These are phyloP conservation scores for Lutra lutra DNA, from an alignment of 2,797 vertebrate species.

Conservation along the genomic window DNA sequence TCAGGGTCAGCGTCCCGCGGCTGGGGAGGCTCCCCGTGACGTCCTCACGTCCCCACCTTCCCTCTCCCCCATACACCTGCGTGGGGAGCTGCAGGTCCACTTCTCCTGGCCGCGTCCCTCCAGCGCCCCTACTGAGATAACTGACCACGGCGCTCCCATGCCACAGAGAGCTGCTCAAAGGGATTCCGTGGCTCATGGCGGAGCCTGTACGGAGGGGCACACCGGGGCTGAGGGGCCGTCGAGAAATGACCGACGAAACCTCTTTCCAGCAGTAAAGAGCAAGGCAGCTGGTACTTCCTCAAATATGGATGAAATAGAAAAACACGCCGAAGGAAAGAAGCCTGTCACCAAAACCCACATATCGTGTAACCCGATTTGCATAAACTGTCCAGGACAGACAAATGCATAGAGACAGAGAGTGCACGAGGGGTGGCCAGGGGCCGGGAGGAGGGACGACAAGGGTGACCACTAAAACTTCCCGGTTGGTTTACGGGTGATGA, in stretches of 20 bases:
- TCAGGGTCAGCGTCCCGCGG: fast-evolving
- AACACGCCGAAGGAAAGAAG: not conserved
- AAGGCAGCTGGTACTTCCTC: not conserved
- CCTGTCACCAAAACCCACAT: too few relatives aligned
- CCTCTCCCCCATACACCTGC: fast-evolving
- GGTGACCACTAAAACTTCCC: not conserved
- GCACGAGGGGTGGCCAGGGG: too few relatives aligned
- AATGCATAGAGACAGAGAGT: not conserved
- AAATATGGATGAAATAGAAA: not conserved
- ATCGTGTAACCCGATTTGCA: fast-evolving
- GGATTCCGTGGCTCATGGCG: fast-evolving
- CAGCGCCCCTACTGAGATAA: not conserved
- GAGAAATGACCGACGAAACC: fast-evolving
- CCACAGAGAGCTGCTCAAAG: too few relatives aligned
- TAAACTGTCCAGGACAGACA: not conserved
- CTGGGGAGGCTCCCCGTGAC: not conserved
- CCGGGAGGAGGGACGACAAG: fast-evolving
- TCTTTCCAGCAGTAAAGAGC: not conserved
- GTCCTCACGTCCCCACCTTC: not conserved
- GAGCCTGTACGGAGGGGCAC: not conserved
- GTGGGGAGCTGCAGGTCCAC: fast-evolving
- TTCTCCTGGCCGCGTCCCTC: fast-evolving
- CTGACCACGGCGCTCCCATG: fast-evolving
- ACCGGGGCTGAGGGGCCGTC: not conserved
- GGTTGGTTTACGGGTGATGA: not conserved